Conservation (phyloP, 1,140 invertebrate genomes). For the Anastatus disparis region DNA sequence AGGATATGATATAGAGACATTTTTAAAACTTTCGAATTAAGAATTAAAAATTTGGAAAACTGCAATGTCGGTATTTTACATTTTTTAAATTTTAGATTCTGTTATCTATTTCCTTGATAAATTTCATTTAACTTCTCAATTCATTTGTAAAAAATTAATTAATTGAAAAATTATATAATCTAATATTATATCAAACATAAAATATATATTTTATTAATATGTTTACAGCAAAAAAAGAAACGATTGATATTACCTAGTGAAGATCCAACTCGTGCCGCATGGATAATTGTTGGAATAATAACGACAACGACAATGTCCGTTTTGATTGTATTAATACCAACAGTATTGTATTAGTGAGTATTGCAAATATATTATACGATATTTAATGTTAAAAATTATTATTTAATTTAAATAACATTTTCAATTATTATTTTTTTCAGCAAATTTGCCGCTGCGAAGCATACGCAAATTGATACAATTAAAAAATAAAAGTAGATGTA, state of each 20-base stretch:
- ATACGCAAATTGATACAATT: background rate
- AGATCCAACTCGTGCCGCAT: background rate
- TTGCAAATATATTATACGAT: background rate
- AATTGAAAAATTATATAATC: too few relatives aligned
- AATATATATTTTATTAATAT: too few relatives aligned
- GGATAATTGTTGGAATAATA: conserved; percentile 2
- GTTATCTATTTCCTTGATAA: too few relatives aligned
- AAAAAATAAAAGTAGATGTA: background rate
- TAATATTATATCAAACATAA: too few relatives aligned
- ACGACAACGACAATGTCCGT: conserved; percentile 12
- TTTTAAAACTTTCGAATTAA: too few relatives aligned
- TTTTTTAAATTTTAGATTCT: too few relatives aligned
- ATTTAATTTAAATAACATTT: background rate
- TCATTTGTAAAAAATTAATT: too few relatives aligned
- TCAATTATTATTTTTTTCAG: background rate
- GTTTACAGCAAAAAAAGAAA: too few relatives aligned
- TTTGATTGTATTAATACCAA: conserved; percentile 26
- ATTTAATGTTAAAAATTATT: background rate
- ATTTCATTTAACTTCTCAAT: too few relatives aligned
- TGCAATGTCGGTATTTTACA: too few relatives aligned
- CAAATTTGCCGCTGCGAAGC: background rate
- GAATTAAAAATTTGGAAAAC: too few relatives aligned
- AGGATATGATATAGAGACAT: too few relatives aligned
- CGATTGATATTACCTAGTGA: background rate
- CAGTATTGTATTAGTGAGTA: conserved; percentile 37